phyloP scores from a whole-genome alignment of 1,140 invertebrate genomes.

The Drosophila sechellia region DNA sequence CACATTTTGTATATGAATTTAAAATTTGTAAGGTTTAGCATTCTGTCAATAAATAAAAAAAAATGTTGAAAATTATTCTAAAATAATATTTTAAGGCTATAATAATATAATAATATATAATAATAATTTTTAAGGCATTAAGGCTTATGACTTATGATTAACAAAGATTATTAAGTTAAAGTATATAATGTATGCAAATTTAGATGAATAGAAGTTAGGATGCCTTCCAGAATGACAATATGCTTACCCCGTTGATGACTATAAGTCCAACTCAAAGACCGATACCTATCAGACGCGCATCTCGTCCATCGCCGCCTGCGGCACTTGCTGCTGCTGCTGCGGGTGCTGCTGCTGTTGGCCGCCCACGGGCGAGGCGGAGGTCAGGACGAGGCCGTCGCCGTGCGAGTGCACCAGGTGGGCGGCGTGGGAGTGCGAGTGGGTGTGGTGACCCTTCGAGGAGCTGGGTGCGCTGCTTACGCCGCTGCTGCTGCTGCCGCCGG shows the following conservation, averaged over 20 bases:
- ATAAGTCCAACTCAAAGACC: slow-evolving; percentile 85
- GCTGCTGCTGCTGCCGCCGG: slow-evolving; percentile 85
- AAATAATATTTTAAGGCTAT: too few species aligned
- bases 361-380: slow-evolving; percentile 43
- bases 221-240: too few species aligned
- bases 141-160: too few species aligned
- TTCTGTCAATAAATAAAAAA: too few species aligned
- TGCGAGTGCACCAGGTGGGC: slow-evolving; percentile 60
- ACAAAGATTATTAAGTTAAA: too few species aligned
- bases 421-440: slow-evolving; percentile 63
- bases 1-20: too few species aligned
- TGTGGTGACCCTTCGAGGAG: slow-evolving; percentile 86
- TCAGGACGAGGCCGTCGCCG: slow-evolving; percentile 84
- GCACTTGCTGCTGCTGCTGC: slow-evolving; percentile 86
- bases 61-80: too few species aligned
- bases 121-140: too few species aligned
- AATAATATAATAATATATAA: too few species aligned
- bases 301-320: slow-evolving; percentile 91
- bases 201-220: too few species aligned
- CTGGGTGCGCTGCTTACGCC: slow-evolving; percentile 85
- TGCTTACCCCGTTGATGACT: slow-evolving; percentile 79
- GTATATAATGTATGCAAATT: too few species aligned
- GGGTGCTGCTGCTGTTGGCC: slow-evolving; percentile 84
- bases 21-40: too few species aligned
- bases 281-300: slow-evolving; percentile 93